Conservation (phyloP, 1,140 invertebrate genomes). For the Lordiphosa mommai region DNA sequence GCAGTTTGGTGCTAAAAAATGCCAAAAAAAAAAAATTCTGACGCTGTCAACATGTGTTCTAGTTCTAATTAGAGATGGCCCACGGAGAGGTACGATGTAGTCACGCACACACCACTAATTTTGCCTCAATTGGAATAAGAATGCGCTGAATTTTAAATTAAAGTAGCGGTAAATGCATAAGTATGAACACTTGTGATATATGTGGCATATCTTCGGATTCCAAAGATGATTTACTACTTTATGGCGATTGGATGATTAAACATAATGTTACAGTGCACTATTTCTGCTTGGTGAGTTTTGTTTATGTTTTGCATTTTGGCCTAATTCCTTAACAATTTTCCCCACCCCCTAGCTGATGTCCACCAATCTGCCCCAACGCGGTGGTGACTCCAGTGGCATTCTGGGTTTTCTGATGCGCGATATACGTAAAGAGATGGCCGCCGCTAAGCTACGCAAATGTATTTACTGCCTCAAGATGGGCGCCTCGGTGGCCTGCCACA, state of each 20-base stretch:
- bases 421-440: slow-evolving; percentile 41
- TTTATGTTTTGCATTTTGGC: neutral
- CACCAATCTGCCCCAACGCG: slow-evolving; percentile 49
- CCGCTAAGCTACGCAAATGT: slow-evolving; percentile 28
- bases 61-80: slow-evolving; percentile 7
- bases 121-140: too few species aligned
- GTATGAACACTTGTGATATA: slow-evolving; percentile 1
- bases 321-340: neutral
- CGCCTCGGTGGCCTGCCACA: slow-evolving; percentile 43
- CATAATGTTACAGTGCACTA: slow-evolving; percentile 52
- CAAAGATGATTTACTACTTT: slow-evolving; percentile 16
- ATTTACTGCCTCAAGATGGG: slow-evolving; percentile 25
- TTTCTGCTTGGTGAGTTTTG: slow-evolving; percentile 54
- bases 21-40: slow-evolving; percentile 39
- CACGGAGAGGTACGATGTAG: neutral
- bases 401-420: slow-evolving; percentile 58
- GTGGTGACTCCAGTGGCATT: slow-evolving; percentile 53
- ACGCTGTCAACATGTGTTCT: slow-evolving; percentile 48
- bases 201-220: neutral
- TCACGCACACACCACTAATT: slow-evolving; percentile 4
- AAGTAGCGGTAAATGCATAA: too few species aligned
- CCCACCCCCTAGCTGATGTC: slow-evolving; percentile 45
- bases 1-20: slow-evolving; percentile 57
- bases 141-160: too few species aligned
- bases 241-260: slow-evolving; percentile 58